phyloP scores from a whole-genome alignment of 2,113 vertebrate genomes.

The Seriola quinqueradiata region DNA sequence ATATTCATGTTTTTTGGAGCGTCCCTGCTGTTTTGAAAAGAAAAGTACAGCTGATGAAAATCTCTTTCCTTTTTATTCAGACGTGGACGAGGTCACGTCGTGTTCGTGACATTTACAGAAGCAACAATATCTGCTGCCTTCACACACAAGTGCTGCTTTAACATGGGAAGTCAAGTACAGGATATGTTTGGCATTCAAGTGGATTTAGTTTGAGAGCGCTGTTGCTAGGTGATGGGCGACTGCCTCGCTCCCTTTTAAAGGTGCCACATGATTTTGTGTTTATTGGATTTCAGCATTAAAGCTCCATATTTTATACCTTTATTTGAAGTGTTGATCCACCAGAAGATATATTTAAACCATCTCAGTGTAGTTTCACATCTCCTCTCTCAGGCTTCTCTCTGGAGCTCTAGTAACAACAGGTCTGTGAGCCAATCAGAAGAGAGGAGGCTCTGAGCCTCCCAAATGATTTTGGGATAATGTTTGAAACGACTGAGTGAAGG shows the following conservation, averaged over 20 bases:
- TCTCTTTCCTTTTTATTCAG: neutral
- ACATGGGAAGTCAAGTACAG: constrained; percentile 1
- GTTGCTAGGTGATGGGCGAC: constrained; percentile 38
- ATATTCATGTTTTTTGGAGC: neutral
- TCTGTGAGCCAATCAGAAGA: no score
- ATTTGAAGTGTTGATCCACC: no score
- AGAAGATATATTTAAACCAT: no score
- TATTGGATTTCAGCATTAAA: constrained; percentile 11
- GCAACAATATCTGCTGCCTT: neutral
- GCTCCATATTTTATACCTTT: no score
- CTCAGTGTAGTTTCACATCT: no score
- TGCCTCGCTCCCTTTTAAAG: neutral
- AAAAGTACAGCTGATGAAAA: neutral
- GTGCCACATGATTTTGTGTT: neutral
- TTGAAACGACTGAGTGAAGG: no score
- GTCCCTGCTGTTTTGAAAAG: no score
- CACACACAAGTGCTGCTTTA: neutral
- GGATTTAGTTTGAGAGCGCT: constrained; percentile 22
- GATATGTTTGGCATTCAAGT: constrained; percentile 15
- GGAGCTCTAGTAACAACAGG: no score
- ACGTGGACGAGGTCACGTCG: neutral
- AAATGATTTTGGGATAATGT: no score
- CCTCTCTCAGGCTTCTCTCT: no score
- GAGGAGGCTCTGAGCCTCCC: no score
- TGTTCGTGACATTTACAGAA: neutral